Evolutionary conservation across 2,888 invertebrate species (phyloP), one percentile per base, ranked within the genome.

Genomic region (Coecobrya sp.): DNA sequence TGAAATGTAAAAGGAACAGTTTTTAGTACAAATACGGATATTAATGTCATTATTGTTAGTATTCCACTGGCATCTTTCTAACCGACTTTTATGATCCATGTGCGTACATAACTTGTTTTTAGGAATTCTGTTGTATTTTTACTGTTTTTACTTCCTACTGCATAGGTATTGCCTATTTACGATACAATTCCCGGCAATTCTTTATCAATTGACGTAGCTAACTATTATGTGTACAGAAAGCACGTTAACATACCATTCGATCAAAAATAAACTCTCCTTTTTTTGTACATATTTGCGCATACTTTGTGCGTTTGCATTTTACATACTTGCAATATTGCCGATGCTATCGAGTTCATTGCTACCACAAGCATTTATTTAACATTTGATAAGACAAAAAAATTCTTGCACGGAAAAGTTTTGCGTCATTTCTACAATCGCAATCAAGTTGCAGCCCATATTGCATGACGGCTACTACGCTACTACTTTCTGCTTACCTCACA

Each of bases 271-370:
- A 36, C 7, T 4, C 49, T 7, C 3, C 10, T 13, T 49, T 10
- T 13, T 59, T 59, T 19, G 19, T 59, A 59, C 1, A 68, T 68
- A 68, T 68, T 68, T 68, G 68, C 68, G 30, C 68, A 68, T 68
- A 68, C 4, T 65, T n/a, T 68, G 30, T 68, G 68, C 30, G 30
- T 68, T 30, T 27, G 30, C 68, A 68, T 16, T 59, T 11, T 3
- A 11, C 42, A 42, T 36, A 49, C 11, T 13, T 49, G 49, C 1
- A 49, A 7, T 49, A 13, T n/a, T n/a, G 49, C 30, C 7, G 30
- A 16, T 36, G 62, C 4, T 11, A 22, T 11, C 19, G 27, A 70
- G 70, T 70, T 70, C 70, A 70, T 70, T 70, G 70, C 30, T 70
- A 70, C 30, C 36, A 30, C n/a, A 19, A 30, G 36, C 36, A n/a